Conservation (phyloP, 2,113 vertebrate genomes). For the Chaetorhynchus papuensis region DNA sequence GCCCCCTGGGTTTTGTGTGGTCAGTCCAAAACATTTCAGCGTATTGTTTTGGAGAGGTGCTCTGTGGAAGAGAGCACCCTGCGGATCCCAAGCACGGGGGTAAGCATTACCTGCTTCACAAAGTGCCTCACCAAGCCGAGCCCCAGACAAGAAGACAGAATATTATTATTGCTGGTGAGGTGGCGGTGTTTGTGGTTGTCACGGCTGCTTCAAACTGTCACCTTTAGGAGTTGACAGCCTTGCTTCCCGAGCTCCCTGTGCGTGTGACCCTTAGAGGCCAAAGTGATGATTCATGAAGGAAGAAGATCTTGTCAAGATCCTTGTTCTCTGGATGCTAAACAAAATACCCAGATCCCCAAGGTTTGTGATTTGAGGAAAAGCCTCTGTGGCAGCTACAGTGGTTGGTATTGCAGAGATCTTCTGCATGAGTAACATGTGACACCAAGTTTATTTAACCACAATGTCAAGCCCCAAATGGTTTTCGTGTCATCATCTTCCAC, state of each 20-base stretch:
- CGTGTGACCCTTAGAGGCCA: background rate
- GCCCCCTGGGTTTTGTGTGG: background rate
- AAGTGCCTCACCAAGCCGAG: background rate
- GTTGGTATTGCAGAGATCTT: background rate
- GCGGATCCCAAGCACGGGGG: too few species aligned
- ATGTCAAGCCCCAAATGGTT: background rate
- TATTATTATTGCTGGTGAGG: background rate
- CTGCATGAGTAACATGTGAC: background rate
- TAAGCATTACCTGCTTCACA: background rate
- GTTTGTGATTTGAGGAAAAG: background rate
- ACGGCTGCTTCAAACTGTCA: background rate
- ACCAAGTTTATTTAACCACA: background rate
- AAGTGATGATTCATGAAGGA: background rate
- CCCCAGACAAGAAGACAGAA: background rate
- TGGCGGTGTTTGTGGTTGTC: background rate
- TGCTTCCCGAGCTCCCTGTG: accelerated
- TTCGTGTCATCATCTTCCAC: background rate
- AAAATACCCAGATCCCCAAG: background rate
- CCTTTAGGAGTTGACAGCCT: background rate
- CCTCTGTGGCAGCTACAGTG: background rate
- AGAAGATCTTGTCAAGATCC: background rate
- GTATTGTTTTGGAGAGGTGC: background rate
- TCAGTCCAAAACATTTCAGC: background rate
- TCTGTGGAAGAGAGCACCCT: background rate
- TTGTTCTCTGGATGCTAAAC: background rate